These are phyloP conservation scores for Torymus texanus DNA, from an alignment of 2,888 invertebrate genomes.

Conservation along the genomic window DNA sequence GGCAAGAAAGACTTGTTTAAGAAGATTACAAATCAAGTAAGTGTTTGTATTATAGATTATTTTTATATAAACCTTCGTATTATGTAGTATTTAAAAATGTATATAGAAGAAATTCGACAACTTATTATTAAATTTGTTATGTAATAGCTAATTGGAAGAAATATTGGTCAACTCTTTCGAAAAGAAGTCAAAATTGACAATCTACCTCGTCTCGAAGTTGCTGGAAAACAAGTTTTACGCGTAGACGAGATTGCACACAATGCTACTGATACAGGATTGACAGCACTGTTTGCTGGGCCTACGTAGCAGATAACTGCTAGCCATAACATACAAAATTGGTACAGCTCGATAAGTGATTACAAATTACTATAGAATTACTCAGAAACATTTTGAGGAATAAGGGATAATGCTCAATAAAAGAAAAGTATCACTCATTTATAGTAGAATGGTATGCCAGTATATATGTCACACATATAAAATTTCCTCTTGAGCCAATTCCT, in stretches of 20 bases:
- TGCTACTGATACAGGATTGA: slow-evolving; percentile 68
- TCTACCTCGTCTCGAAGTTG: slow-evolving; percentile 83
- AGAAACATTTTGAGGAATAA: slow-evolving; percentile 44
- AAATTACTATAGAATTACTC: slow-evolving; percentile 49
- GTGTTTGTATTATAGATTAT: not conserved
- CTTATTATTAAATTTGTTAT: not conserved
- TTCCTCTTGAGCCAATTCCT: slow-evolving; percentile 35
- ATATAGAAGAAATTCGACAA: not conserved
- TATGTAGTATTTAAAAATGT: not conserved
- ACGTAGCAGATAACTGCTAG: slow-evolving; percentile 70
- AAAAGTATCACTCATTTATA: slow-evolving; percentile 22
- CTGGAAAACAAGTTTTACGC: slow-evolving; percentile 65
- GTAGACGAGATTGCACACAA: slow-evolving; percentile 71
- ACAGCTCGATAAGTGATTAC: slow-evolving; percentile 53
- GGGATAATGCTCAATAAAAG: slow-evolving; percentile 31
- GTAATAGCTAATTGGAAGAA: slow-evolving; percentile 86
- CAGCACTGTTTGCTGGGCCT: slow-evolving; percentile 72
- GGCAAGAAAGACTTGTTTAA: slow-evolving; percentile 93
- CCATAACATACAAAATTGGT: slow-evolving; percentile 65
- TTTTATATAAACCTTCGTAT: not conserved
- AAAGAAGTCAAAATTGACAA: slow-evolving; percentile 91
- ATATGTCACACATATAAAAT: slow-evolving; percentile 1
- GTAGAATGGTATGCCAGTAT: slow-evolving; percentile 18
- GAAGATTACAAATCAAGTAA: slow-evolving; percentile 88
- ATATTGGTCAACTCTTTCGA: slow-evolving; percentile 90